A percentile compares a stretch with the other conserved stretches of the same genome.
Evolutionary conservation across 2,888 invertebrate genomes (phyloP).

Genomic region (Erpobdella octoculata): DNA sequence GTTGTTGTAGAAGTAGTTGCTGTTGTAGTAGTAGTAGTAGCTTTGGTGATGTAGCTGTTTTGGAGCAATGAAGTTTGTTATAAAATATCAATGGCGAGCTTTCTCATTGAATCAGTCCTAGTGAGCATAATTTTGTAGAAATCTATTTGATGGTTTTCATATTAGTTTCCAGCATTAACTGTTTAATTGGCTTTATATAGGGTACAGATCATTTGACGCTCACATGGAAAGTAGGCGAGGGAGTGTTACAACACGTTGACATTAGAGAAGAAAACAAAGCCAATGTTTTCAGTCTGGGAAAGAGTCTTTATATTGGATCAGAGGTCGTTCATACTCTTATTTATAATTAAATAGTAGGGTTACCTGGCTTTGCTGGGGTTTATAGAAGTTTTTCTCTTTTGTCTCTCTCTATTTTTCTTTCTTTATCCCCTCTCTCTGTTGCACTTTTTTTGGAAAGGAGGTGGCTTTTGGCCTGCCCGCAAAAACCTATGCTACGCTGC

Average conservation of each 20-base stretch:
- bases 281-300: slow-evolving; percentile 87
- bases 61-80: too few species aligned
- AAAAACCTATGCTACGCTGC: too few species aligned
- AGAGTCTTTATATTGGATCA: slow-evolving; percentile 71
- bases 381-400: neutral
- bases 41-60: too few species aligned
- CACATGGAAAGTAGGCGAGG: slow-evolving; percentile 94
- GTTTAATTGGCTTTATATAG: slow-evolving; percentile 44
- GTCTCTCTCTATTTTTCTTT: too few species aligned
- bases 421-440: too few species aligned
- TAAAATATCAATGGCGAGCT: too few species aligned
- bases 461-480: too few species aligned
- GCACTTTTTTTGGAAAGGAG: too few species aligned
- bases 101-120: too few species aligned
- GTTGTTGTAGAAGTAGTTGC: neutral
- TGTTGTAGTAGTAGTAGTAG: neutral
- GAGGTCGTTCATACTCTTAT: slow-evolving; percentile 44
- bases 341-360: too few species aligned
- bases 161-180: too few species aligned
- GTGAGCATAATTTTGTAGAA: neutral
- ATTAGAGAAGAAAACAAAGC: slow-evolving; percentile 90
- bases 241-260: slow-evolving; percentile 90
- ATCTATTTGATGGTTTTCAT: neutral
- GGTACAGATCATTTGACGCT: slow-evolving; percentile 90
- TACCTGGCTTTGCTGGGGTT: too few species aligned